phyloP scores from a whole-genome alignment of 2,113 vertebrate species.

The Neolamprologus cancellatus region DNA sequence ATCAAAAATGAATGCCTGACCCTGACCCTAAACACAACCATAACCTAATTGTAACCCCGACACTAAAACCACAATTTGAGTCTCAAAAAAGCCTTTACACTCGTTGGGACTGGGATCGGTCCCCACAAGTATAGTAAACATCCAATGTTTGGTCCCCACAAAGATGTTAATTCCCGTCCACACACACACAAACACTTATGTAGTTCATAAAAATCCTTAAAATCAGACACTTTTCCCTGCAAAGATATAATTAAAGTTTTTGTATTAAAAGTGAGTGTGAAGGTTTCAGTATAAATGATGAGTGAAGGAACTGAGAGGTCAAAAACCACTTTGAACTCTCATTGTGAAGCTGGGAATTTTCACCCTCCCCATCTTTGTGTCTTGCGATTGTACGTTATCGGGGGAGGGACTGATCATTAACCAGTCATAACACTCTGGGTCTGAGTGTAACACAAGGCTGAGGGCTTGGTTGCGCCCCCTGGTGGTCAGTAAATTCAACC shows the following conservation, averaged over 20 bases:
- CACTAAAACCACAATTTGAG: neutral
- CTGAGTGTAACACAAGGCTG: neutral
- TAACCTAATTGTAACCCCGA: neutral
- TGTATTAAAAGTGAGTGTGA: neutral
- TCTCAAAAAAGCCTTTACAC: fast-evolving
- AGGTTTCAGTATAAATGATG: neutral
- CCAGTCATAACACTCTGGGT: neutral
- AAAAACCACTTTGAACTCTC: fast-evolving
- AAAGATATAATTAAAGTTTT: neutral
- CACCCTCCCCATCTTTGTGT: neutral
- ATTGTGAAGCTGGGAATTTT: fast-evolving
- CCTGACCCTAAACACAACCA: fast-evolving
- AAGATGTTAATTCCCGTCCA: neutral
- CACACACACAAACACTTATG: neutral
- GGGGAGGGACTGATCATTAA: neutral
- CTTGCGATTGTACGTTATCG: fast-evolving
- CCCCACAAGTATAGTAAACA: neutral
- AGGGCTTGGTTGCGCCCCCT: neutral
- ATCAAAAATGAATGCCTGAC: neutral
- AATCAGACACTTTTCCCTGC: fast-evolving
- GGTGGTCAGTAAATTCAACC: neutral
- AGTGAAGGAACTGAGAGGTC: neutral
- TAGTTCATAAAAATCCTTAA: neutral
- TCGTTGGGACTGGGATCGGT: fast-evolving
- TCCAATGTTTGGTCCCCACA: neutral